Evolutionary conservation across 2,113 vertebrate species (phyloP).

Genomic region (Corythornis cristatus): DNA sequence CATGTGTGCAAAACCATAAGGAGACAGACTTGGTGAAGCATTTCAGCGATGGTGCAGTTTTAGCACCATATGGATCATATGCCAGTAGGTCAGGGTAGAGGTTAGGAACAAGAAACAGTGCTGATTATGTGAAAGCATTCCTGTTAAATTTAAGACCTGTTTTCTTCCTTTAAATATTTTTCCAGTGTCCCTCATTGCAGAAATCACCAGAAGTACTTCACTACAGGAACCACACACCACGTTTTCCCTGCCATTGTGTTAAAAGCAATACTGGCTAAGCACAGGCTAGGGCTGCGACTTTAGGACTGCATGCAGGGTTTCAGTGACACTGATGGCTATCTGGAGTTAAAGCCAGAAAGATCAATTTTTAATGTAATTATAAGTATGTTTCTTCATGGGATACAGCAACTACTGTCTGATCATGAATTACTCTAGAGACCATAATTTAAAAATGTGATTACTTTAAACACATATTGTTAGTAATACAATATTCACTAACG

Average conservation of each 20-base stretch:
- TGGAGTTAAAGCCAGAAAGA: not conserved
- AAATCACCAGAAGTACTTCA: not conserved
- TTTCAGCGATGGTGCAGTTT: no score
- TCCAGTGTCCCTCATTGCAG: not conserved
- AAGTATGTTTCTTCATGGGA: not conserved
- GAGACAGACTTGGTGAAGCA: fast-evolving
- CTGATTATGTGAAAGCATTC: not conserved
- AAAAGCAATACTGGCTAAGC: fast-evolving
- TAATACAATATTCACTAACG: not conserved
- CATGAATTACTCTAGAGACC: not conserved
- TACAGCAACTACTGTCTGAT: not conserved
- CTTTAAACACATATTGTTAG: not conserved
- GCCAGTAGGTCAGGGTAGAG: not conserved
- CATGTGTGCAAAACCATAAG: fast-evolving
- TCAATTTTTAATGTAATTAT: not conserved
- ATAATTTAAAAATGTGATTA: not conserved
- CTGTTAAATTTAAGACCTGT: not conserved
- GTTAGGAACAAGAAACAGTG: not conserved
- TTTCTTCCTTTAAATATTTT: not conserved
- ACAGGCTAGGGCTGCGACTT: not conserved
- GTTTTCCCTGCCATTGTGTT: not conserved
- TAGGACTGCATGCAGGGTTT: not conserved
- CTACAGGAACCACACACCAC: fast-evolving
- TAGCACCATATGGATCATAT: fast-evolving
- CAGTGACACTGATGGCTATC: not conserved